Base-by-base conservation (phyloP, 2,797 vertebrate genomes). In the Thripadectes ignobilis region DNA sequence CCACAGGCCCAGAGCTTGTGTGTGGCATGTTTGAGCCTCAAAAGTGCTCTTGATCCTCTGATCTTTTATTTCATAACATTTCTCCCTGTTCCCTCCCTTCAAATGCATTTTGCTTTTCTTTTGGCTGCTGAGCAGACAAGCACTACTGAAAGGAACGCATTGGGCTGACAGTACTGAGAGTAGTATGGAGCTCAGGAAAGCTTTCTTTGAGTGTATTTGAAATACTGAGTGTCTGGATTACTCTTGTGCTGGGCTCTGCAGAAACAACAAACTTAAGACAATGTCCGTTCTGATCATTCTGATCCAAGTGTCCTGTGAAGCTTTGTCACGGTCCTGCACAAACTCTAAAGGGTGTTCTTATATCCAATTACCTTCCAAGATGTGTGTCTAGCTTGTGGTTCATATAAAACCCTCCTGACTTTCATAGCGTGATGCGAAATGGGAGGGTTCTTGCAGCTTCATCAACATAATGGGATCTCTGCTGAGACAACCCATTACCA, bases 21-120 rank as follows among this genome's bases (percentile, higher is more conserved):
- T 97, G 97, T 97, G 97, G 97, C 95, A 95, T 97, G 92, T 95
- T 93, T 96, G 96, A 97, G 87, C 87, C 96, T 97, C 95, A 93
- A 91, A 97, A 97, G 91, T 95, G 95, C 85, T 97, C 94, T 96
- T 95, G 96, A 95, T 95, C 97, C 95, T 97, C 94, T 96, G 95
- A 95, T 96, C 96, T 97, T 96, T 91, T 75, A 95, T 97, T 97
- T 96, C 96, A 95, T 94, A 97, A 95, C 91, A 95, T 96, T 94
- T 96, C 94, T 94, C 38, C 57, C 51, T 57, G 52, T 52, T 93
- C 74, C 55, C 86, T 81, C 74, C 66, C 55, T 63, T 73, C 71
- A 88, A 78, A 91, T 54, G 71, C 51, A 90, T 92, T 93, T 92
- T 96, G 48, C 92, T 93, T 95, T 94, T 94, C 79, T 75, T 93